Conservation (phyloP, 2,113 vertebrate species). For the Garra rufa region DNA sequence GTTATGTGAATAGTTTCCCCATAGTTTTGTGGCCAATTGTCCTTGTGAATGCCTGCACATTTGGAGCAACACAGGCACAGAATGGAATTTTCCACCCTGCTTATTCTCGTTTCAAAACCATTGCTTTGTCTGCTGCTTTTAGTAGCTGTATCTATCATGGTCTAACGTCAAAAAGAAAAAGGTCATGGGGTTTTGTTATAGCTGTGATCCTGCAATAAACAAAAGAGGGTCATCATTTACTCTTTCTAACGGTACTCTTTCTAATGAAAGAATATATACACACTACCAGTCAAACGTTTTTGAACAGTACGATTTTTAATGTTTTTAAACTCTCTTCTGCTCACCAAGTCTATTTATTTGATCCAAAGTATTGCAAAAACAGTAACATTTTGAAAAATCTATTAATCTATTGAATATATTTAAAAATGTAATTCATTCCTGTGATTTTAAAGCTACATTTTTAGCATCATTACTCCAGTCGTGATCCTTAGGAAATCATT, state of each 20-base stretch:
- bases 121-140: not conserved
- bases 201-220: not conserved
- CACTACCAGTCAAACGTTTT: no score
- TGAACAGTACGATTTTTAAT: no score
- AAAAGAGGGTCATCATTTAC: not conserved
- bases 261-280: no score
- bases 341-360: no score
- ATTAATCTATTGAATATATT: no score
- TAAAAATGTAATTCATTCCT: no score
- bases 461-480: no score
- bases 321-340: no score
- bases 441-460: no score
- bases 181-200: not conserved
- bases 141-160: not conserved
- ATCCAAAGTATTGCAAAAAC: no score
- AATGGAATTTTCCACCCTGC: conserved; percentile 7
- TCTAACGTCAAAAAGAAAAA: not conserved
- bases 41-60: not conserved
- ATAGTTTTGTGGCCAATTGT: not conserved
- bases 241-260: not conserved
- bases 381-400: no score
- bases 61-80: not conserved
- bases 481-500: no score
- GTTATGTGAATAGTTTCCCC: not conserved
- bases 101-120: not conserved